These are phyloP conservation scores for Gambelia wislizenii DNA, from an alignment of 2,797 vertebrate genomes.

Conservation along the genomic window DNA sequence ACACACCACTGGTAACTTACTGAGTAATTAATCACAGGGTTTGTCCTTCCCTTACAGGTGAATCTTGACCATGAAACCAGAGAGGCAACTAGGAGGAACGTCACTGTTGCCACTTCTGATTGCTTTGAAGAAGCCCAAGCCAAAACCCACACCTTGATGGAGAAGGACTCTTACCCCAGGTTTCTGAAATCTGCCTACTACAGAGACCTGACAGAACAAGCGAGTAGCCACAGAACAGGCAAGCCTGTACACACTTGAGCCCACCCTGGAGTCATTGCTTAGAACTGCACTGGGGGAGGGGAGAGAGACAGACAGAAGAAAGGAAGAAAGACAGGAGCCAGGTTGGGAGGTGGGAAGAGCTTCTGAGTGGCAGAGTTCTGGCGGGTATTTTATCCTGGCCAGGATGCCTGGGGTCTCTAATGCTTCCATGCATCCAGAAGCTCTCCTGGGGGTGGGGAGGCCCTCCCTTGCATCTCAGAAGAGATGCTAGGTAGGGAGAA, in stretches of 20 bases:
- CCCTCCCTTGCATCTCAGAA: not conserved
- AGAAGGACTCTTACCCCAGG: conserved; percentile 84
- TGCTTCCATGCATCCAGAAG: not conserved
- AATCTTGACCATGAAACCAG: conserved; percentile 84
- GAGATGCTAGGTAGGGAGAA: not conserved
- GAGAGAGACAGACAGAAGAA: conserved; percentile 22
- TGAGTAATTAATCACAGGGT: not conserved
- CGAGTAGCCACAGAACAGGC: conserved; percentile 51
- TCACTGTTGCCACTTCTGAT: conserved; percentile 62
- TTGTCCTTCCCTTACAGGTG: conserved; percentile 70
- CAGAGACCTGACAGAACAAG: conserved; percentile 75
- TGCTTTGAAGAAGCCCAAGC: conserved; percentile 82
- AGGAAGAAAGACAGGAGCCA: conserved; percentile 39
- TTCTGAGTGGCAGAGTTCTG: rapidly evolving
- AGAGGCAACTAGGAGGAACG: conserved; percentile 78
- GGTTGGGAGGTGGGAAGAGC: not conserved
- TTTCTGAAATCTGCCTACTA: conserved; percentile 83
- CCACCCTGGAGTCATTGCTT: rapidly evolving
- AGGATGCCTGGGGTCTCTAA: conserved; percentile 12
- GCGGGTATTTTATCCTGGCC: conserved; percentile 14
- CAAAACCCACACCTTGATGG: conserved; percentile 81
- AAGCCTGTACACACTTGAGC: conserved; percentile 74
- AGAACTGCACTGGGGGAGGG: not conserved
- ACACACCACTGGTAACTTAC: not conserved
- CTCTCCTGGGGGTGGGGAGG: not conserved